These are phyloP conservation scores for Scrobipalpa costella DNA, from an alignment of 2,888 invertebrate species.

Conservation along the genomic window DNA sequence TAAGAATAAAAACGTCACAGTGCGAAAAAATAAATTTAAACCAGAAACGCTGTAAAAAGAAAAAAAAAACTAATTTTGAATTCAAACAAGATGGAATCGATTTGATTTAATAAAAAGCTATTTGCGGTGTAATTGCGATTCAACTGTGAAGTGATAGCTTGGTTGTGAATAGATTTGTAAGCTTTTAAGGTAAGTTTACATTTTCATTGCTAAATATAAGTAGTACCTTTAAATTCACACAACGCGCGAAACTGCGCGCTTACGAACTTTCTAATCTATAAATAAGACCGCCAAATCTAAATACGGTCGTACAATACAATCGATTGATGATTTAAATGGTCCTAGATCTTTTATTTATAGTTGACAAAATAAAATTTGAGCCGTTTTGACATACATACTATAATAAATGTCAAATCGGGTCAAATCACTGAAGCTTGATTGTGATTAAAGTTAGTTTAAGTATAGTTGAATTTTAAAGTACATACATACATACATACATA, in stretches of 20 bases:
- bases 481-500: conserved; percentile 9
- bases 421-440: too few species aligned
- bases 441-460: too few species aligned
- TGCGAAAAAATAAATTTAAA: background rate
- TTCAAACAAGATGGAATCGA: conserved; percentile 1
- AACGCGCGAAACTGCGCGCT: background rate
- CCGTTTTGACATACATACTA: too few species aligned
- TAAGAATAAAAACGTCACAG: background rate
- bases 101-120: background rate
- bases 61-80: background rate
- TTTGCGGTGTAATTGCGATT: conserved; percentile 6
- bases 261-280: background rate
- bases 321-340: too few species aligned
- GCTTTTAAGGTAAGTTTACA: conserved; percentile 47
- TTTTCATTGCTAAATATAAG: background rate
- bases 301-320: too few species aligned
- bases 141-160: conserved; percentile 46
- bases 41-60: background rate
- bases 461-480: too few species aligned
- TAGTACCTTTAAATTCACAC: too few species aligned
- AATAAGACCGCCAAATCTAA: background rate
- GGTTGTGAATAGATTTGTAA: conserved; percentile 56
- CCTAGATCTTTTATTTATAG: too few species aligned
- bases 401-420: too few species aligned
- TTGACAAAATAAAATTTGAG: too few species aligned